Percentiles rank a stretch among this genome's conserved stretches.
Conservation (phyloP, 2,888 invertebrate genomes). For the Tuta absoluta region DNA sequence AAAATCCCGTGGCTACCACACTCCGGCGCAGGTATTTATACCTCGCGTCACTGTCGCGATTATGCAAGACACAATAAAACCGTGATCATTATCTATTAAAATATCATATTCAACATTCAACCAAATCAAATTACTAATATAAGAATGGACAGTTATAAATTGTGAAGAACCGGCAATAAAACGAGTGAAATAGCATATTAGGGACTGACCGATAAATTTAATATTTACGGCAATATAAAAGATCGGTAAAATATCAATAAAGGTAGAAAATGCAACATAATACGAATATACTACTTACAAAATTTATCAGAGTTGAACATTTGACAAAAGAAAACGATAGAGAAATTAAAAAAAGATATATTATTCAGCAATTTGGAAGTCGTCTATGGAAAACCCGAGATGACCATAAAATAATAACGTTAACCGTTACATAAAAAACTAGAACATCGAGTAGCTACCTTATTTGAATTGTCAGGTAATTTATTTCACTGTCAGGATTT, state of each 20-base stretch:
- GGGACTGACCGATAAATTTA: constrained; percentile 68
- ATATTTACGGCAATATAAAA: constrained; percentile 75
- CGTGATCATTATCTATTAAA: constrained; percentile 61
- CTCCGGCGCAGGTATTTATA: constrained; percentile 28
- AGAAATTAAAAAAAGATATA: constrained; percentile 34
- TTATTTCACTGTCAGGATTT: constrained; percentile 1
- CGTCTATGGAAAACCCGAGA: neutral
- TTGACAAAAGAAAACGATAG: constrained; percentile 28
- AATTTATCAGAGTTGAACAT: constrained; percentile 43
- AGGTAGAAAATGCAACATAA: constrained; percentile 52
- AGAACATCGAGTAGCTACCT: constrained; percentile 1
- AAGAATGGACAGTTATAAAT: constrained; percentile 65
- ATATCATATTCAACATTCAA: constrained; percentile 62
- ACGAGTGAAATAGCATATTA: constrained; percentile 72
- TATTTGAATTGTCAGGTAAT: neutral
- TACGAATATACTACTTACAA: constrained; percentile 53
- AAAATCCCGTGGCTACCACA: constrained; percentile 33
- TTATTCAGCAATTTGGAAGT: constrained; percentile 17
- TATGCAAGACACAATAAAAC: constrained; percentile 59
- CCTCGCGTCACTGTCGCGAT: constrained; percentile 35
- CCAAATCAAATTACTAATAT: constrained; percentile 68
- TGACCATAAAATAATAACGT: neutral
- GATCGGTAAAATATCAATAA: constrained; percentile 72
- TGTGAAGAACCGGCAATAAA: constrained; percentile 65
- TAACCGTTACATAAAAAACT: constrained; percentile 12